Evolutionary conservation across 2,113 vertebrate species (phyloP), one percentile per base, ranked within the genome.

Genomic region (Oreochromis niloticus): DNA sequence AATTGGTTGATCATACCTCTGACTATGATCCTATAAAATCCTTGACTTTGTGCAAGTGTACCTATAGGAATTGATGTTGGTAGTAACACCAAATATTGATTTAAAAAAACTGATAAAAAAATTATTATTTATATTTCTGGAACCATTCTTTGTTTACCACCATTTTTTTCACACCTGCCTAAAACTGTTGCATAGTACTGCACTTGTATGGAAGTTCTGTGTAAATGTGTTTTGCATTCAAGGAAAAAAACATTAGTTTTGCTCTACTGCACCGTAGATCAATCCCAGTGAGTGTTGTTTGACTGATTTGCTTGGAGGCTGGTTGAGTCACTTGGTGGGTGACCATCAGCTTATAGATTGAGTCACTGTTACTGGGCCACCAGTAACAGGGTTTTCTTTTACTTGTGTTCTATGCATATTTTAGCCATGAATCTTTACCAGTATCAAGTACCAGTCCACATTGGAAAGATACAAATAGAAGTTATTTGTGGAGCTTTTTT

Each of bases 71-170:
- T 63, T 1, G 6, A 63, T 63, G 9, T 6, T 63, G 32, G 59
- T 7, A 63, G 32, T 36, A 63, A n/a, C 9, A n/a, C 32, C 9
- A 63, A 63, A 36, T 63, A 12, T 11, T 63, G 17, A 63, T 19
- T 16, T 2, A 0, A 17, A 32, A 14, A 9, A 30, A 1, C 9
- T n/a, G 57, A 61, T 17, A 9, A 61, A 17, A 17, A 24, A 32
- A 0, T 30, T 0, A 61, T 61, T 61, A 61, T 34, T 61, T 63
- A 63, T 36, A 63, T 63, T 63, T 63, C 17, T 63, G 32, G 17
- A 63, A 63, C 32, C 59, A 36, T 36, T 36, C 59, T 63, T 34
- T 61, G 27, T 61, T 30, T 34, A 61, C 27, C 0, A 59, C 13
- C 3, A 61, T 17, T 32, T 61, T 36, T 63, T 63, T 36, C 3